Evolutionary conservation across 2,797 vertebrate genomes (phyloP).

Genomic region (Leptatherina wallacei): DNA sequence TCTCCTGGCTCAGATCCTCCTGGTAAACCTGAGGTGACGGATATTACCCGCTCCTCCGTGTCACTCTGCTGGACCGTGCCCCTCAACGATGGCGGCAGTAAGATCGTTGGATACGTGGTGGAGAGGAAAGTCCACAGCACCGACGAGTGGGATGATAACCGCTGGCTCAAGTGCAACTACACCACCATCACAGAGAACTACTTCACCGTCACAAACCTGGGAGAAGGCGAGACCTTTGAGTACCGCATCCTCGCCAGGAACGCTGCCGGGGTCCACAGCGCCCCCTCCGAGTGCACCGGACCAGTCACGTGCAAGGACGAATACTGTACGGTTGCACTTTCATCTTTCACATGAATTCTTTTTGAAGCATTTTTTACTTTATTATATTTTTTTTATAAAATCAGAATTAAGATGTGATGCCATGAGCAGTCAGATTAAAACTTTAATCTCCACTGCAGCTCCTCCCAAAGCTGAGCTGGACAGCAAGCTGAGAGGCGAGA

Average conservation of each 20-base stretch:
- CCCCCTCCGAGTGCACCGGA: slow-evolving; percentile 93
- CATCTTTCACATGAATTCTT: neutral
- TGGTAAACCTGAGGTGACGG: slow-evolving; percentile 93
- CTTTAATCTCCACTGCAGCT: slow-evolving; percentile 76
- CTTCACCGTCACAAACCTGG: slow-evolving; percentile 91
- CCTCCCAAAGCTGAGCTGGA: slow-evolving; percentile 96
- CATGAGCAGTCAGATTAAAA: neutral
- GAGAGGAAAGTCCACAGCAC: slow-evolving; percentile 91
- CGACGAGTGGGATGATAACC: slow-evolving; percentile 90
- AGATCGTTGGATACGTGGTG: slow-evolving; percentile 93
- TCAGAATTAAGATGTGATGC: neutral
- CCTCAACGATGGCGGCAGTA: slow-evolving; percentile 94
- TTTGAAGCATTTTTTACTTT: neutral
- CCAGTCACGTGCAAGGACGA: slow-evolving; percentile 96
- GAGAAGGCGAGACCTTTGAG: slow-evolving; percentile 91
- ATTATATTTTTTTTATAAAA: neutral
- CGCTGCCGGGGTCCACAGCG: slow-evolving; percentile 92
- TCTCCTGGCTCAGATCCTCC: slow-evolving; percentile 86
- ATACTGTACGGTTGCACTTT: slow-evolving; percentile 87
- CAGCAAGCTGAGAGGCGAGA: slow-evolving; percentile 90
- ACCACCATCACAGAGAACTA: slow-evolving; percentile 94
- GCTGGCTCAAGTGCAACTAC: slow-evolving; percentile 98
- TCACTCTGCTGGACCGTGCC: slow-evolving; percentile 93
- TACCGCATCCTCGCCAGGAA: slow-evolving; percentile 95
- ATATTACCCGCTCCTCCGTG: slow-evolving; percentile 92